Base-by-base conservation (phyloP, 92 coral and sea anemone genomes). In the Epizoanthus ramosus region DNA sequence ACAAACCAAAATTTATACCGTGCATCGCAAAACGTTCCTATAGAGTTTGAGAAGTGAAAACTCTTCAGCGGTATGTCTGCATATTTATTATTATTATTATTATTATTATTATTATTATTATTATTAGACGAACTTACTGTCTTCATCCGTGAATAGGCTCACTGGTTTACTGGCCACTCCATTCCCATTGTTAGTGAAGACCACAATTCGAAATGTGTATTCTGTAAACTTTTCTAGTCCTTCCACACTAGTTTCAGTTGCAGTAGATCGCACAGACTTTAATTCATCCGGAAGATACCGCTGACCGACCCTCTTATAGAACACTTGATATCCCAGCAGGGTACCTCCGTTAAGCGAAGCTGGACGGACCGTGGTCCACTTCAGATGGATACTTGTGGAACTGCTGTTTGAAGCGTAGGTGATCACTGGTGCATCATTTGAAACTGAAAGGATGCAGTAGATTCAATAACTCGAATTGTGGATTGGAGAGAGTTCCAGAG, bases 111-210 rank as follows among this genome's bases (percentile, higher is more conserved):
- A 37, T 37, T 37, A 37, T 37, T 37, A 37, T 37, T 37, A 37
- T 37, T 37, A 37, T 41, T 21, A 28, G 28, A 8, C 45, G 1
- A 21, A 85, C 88, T 31, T 74, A 92, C 97, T 89, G 61, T 85
- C 97, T 68, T 92, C 97, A 19, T 92, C 93, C 47, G 97, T 92
- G 4, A 69, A 57, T 19, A 87, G 68, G 18, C 80, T 82, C 31
- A 90, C 87, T 5, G 82, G 81, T 6, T 85, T 58, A 69, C 97
- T 90, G 3, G 87, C 75, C 3, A 77, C 88, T 63, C 97, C 97
- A 54, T 92, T 87, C 14, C 97, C 97, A 57, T 85, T 79, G 22
- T 60, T 61, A 3, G 92, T 90, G 56, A 56, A 85, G 18, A 89
- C 94, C 75, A 89, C 69, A 0, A 90, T 85, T 13, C 93, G 82